phyloP scores from a whole-genome alignment of 2,888 invertebrate species.

The Hecatera dysodea region DNA sequence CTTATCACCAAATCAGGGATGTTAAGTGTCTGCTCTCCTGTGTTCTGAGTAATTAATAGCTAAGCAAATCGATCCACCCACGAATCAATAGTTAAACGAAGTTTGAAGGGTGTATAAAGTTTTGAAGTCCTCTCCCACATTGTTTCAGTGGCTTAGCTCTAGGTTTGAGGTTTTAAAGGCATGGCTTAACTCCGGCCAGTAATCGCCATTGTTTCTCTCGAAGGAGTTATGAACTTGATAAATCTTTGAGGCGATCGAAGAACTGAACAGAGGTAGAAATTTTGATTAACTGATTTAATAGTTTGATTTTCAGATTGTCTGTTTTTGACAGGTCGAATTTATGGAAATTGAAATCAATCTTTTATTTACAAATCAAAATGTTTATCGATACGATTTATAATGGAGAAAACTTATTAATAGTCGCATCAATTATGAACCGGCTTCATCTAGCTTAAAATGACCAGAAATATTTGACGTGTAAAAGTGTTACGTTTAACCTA shows the following conservation, averaged over 20 bases:
- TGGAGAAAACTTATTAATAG: too few relatives aligned
- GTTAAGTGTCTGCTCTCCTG: slow-evolving; percentile 19
- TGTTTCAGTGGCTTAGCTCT: slow-evolving; percentile 45
- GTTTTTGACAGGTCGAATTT: slow-evolving; percentile 7
- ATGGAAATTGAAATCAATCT: neutral
- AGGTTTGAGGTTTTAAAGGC: slow-evolving; percentile 48
- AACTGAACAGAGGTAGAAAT: slow-evolving; percentile 30
- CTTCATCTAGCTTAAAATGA: too few relatives aligned
- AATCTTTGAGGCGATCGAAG: slow-evolving; percentile 45
- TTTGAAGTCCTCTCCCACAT: slow-evolving; percentile 32
- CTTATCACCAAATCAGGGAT: slow-evolving; percentile 33
- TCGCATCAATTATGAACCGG: too few relatives aligned
- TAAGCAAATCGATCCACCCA: slow-evolving; percentile 39
- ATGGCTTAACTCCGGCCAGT: slow-evolving; percentile 46
- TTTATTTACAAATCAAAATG: neutral
- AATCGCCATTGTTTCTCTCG: slow-evolving; percentile 56
- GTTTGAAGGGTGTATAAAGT: slow-evolving; percentile 51
- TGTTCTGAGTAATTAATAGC: slow-evolving; percentile 58
- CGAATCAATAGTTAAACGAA: slow-evolving; percentile 41
- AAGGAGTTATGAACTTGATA: slow-evolving; percentile 53
- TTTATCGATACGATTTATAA: neutral
- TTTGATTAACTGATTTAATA: slow-evolving; percentile 28
- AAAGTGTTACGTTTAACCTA: too few relatives aligned
- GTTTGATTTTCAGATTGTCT: slow-evolving; percentile 20
- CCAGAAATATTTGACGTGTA: too few relatives aligned